Percentiles rank a stretch among this genome's conserved stretches.
Evolutionary conservation across 2,113 vertebrate species (phyloP).

Genomic region (Burhinus oedicnemus): DNA sequence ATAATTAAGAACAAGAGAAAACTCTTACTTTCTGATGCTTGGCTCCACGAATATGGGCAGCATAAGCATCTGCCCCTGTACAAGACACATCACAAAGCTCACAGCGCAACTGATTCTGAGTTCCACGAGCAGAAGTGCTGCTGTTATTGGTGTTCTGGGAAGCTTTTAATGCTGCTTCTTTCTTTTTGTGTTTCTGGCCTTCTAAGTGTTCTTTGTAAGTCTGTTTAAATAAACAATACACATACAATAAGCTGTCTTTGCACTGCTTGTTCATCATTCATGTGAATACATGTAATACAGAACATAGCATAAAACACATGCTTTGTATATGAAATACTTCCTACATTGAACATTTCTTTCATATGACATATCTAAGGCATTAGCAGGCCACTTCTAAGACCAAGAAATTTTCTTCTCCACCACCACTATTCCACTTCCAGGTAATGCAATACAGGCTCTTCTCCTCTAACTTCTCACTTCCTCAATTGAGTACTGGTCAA

Average conservation of each 20-base stretch:
- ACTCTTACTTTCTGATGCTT: constrained; percentile 96
- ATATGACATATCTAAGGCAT: background rate
- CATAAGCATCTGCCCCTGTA: constrained; percentile 96
- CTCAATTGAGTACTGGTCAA: background rate
- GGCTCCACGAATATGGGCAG: constrained; percentile 96
- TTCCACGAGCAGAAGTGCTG: constrained; percentile 84
- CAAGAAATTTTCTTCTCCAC: background rate
- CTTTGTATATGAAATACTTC: background rate
- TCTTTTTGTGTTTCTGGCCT: constrained; percentile 99
- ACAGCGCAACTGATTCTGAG: constrained; percentile 96
- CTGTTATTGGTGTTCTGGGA: constrained; percentile 87
- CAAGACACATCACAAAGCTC: constrained; percentile 98
- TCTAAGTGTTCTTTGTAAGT: constrained; percentile 98
- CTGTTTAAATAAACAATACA: constrained; percentile 76
- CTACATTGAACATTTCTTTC: background rate
- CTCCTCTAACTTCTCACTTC: background rate
- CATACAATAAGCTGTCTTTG: background rate
- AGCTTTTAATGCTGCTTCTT: constrained; percentile 93
- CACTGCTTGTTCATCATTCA: background rate
- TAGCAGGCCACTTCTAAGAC: background rate
- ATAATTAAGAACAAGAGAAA: background rate
- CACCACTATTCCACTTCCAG: background rate
- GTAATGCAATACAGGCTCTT: background rate
- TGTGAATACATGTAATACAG: rapidly evolving
- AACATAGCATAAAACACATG: background rate